These are phyloP conservation scores for Laterallus jamaicensis DNA, from an alignment of 2,113 vertebrate species.

Conservation along the genomic window DNA sequence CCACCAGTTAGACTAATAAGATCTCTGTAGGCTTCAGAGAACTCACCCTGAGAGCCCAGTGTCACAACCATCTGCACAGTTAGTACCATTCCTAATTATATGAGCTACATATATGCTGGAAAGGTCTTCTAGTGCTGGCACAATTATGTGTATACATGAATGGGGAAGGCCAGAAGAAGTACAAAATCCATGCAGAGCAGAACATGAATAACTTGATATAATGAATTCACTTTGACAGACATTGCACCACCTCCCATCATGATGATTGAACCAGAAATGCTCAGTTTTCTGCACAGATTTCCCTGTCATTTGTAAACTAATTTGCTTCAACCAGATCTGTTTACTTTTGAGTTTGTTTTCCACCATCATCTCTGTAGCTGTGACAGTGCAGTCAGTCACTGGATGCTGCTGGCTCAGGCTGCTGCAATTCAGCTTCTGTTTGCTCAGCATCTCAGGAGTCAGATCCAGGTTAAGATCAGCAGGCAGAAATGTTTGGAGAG, in stretches of 20 bases:
- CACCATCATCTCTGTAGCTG: not conserved
- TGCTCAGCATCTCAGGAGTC: not conserved
- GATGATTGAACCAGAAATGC: not conserved
- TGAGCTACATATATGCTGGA: not conserved
- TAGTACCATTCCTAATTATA: not conserved
- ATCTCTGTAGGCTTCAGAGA: not conserved
- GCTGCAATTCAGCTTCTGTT: not conserved
- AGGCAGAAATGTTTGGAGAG: not conserved
- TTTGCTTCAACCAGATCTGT: not conserved
- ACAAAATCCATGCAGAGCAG: not conserved
- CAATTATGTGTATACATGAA: accelerated
- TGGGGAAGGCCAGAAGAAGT: not conserved
- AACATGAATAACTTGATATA: not conserved
- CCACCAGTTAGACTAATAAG: not conserved
- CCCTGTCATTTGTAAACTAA: not conserved
- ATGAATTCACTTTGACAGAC: not conserved
- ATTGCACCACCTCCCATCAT: not conserved
- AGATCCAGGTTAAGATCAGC: not conserved
- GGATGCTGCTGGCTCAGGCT: not conserved
- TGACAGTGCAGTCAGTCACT: not conserved
- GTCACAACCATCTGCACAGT: not conserved
- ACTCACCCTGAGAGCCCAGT: not conserved
- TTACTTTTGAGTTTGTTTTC: not conserved
- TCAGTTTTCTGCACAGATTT: not conserved
- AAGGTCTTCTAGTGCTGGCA: not conserved